Evolutionary conservation across 2,797 vertebrate genomes (phyloP), one percentile per base, ranked within the genome.

Genomic region (Gobio occitaniae): DNA sequence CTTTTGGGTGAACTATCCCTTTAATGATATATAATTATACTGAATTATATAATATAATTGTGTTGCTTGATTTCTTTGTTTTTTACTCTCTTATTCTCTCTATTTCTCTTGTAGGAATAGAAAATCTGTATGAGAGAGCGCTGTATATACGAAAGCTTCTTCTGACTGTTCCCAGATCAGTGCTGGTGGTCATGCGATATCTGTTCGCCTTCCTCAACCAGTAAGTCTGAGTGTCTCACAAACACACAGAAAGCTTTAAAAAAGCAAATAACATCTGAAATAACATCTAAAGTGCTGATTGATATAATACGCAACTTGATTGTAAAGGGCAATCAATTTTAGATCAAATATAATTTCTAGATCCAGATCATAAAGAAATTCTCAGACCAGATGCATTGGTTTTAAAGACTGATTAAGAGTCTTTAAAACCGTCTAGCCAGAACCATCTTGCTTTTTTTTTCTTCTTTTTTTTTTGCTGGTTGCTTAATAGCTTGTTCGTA

Each of bases 201-300:
- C 97, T 99, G 88, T 99, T 99, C 36, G 95, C 98, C 91, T 99
- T 99, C 93, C 97, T 99, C 88, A 98, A 98, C 92, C 98, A 99
- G 98, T 99, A 95, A 96, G 98, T 98, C 89, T 59, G 17, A 83
- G 78, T 82, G 75, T 61, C 36, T 36, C 25, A 13, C 59, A 54
- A 56, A 9, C 41, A 38, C 25, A 29, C 78, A 69, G 21, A 65
- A 56, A 84, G 32, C 47, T 59, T 70, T 63, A 36, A 52, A 38
- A 16, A 44, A 41, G 68, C 21, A 78, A 75, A 76, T 29, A 6
- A 54, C 13, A 2, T 54, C 6, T 19, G 6, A 54, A 75, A 76
- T 29, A 6, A 44, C 13, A 2, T 54, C 6, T 19, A 2, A 54
- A 16, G 25, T 44, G 4, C n/a, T 44, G 38, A 41, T 9, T 44